Percentiles rank a stretch among this genome's conserved stretches.
Conservation (phyloP, 2,113 vertebrate species). For the Dicerorhinus sumatrensis region DNA sequence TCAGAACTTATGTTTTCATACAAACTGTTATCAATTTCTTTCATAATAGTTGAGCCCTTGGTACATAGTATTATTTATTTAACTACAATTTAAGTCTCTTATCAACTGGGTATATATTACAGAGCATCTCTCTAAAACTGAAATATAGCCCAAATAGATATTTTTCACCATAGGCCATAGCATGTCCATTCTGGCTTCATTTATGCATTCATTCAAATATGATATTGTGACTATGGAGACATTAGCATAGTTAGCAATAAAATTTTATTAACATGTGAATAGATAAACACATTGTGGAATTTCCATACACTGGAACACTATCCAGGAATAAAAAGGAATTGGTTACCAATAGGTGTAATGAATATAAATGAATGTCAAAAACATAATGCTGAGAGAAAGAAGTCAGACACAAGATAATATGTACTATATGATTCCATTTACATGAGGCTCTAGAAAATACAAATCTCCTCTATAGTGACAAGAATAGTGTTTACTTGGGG, state of each 20-base stretch:
- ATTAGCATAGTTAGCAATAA: background rate
- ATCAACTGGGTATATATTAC: background rate
- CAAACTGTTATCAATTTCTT: background rate
- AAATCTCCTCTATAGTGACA: background rate
- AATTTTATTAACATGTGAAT: background rate
- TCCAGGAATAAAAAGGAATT: background rate
- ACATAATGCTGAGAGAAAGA: background rate
- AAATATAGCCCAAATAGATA: background rate
- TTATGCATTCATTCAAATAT: background rate
- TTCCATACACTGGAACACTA: background rate
- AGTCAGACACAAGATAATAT: background rate
- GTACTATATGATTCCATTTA: background rate
- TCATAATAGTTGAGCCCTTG: background rate
- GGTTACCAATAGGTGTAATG: background rate
- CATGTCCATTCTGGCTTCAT: background rate
- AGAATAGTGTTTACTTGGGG: background rate
- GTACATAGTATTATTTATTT: background rate
- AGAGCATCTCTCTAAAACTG: background rate
- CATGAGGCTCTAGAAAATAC: background rate
- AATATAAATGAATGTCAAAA: background rate
- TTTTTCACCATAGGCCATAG: background rate
- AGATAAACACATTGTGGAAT: background rate
- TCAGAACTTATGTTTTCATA: background rate
- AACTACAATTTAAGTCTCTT: background rate
- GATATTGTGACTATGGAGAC: background rate